These are phyloP conservation scores for Dicrurus megarhynchus DNA, from an alignment of 2,113 vertebrate genomes.

Conservation along the genomic window DNA sequence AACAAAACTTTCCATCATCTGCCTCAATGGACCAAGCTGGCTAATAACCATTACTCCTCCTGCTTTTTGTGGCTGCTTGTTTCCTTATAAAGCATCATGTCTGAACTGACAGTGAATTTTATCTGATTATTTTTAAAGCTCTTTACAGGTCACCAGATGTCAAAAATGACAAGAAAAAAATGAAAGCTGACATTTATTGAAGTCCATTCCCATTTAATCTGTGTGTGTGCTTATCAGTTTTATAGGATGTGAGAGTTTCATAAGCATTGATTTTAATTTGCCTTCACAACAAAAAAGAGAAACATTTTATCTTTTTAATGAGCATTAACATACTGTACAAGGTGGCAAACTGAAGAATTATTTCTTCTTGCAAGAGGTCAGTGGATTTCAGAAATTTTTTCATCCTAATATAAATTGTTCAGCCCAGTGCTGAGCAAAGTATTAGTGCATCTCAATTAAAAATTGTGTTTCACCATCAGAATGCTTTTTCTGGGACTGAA, in stretches of 20 bases:
- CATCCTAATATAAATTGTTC: neutral
- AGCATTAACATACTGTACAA: neutral
- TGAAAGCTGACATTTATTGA: conserved; percentile 3
- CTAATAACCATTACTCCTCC: neutral
- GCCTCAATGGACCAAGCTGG: neutral
- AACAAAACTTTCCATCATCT: neutral
- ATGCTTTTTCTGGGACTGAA: neutral
- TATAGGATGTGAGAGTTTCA: neutral
- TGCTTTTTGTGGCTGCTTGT: neutral
- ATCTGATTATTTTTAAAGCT: neutral
- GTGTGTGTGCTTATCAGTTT: neutral
- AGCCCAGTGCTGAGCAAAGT: neutral
- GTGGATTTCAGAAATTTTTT: neutral
- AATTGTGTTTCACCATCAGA: neutral
- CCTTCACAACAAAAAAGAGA: neutral
- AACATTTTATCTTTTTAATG: neutral
- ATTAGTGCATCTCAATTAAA: neutral
- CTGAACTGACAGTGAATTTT: neutral
- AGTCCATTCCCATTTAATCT: neutral
- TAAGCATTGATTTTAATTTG: neutral
- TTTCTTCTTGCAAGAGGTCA: neutral
- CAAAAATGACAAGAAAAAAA: conserved; percentile 12
- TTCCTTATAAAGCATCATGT: neutral
- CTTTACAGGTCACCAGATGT: conserved; percentile 21
- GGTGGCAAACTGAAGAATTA: neutral